A percentile compares a stretch with the other conserved stretches of the same genome.
Conservation (phyloP, 1,140 invertebrate genomes). For the Zaprionus camerounensis region DNA sequence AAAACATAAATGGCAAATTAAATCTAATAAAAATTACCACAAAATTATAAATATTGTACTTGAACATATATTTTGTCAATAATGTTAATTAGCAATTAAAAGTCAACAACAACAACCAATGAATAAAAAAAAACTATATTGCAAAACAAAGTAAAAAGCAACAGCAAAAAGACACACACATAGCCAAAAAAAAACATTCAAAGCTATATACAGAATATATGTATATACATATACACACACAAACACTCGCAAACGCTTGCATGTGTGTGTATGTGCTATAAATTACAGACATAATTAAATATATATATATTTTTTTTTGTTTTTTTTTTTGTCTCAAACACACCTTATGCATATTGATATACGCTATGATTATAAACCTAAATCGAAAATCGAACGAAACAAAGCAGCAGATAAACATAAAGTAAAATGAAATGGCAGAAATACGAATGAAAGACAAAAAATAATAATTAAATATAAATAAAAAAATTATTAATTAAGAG, state of each 20-base stretch:
- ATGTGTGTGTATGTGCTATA: constrained; percentile 10
- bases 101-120: constrained; percentile 22
- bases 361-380: constrained; percentile 73
- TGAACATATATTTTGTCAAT: constrained; percentile 78
- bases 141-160: constrained; percentile 30
- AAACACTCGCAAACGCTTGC: background rate
- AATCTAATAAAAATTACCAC: constrained; percentile 18
- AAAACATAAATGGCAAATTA: constrained; percentile 6
- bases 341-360: constrained; percentile 74
- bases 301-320: constrained; percentile 48
- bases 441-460: constrained; percentile 9
- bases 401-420: constrained; percentile 28
- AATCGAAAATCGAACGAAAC: constrained; percentile 23
- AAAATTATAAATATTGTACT: constrained; percentile 52
- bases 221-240: constrained; percentile 42
- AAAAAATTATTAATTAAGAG: constrained; percentile 71
- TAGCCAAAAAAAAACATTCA: constrained; percentile 23
- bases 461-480: constrained; percentile 59
- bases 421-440: constrained; percentile 33
- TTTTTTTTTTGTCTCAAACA: constrained; percentile 49
- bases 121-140: no score
- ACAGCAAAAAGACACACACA: constrained; percentile 26
- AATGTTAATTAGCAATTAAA: constrained; percentile 74
- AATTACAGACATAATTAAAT: constrained; percentile 46
- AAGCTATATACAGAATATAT: constrained; percentile 39